Evolutionary conservation across 1,140 invertebrate species (phyloP), one percentile per base, ranked within the genome.

Genomic region (Kradibia gibbosae): DNA sequence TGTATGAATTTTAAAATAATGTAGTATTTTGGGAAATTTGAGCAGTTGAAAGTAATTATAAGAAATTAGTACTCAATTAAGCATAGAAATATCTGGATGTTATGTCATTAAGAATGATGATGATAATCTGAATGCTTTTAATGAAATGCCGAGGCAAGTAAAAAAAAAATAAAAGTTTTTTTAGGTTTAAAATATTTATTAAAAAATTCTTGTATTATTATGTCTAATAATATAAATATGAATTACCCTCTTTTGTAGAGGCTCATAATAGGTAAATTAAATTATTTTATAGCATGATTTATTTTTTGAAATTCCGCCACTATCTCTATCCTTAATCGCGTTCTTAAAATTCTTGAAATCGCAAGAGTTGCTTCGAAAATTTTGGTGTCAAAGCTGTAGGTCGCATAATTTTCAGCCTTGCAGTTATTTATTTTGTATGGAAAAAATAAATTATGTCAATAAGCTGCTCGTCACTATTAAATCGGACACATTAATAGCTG

Each of bases 221-320:
- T 60, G 15, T 28, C 31, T 60, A 60, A 60, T 31, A 60, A 31
- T 5, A 60, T 60, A 39, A 39, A 39, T 67, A 67, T 67, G 36
- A 67, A 67, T 67, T 67, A 67, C 28, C 42, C 20, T 42, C 65
- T n/a, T 28, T 2, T 45, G n/a, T 53, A 34, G 34, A 67, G 34
- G 48, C 15, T 36, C 60, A 67, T 67, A 78, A 71, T 25, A 65
- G 34, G 22, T 39, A 55, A 78, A 71, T 79, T 45, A 45, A 42
- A 79, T 72, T 71, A 79, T 72, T 72, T 71, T 77, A 77, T 65
- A 48, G 31, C 67, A 79, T n/a, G 34, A 60, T 71, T 79, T 79
- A 79, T 79, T 42, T 45, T 48, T 53, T 42, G 34, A 60, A 71
- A 79, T 79, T 60, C 67, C 70, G 13, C 22, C 45, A 13, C 48